Evolutionary conservation across 2,888 invertebrate species (phyloP).

Genomic region (Carpatolechia fugitivella): DNA sequence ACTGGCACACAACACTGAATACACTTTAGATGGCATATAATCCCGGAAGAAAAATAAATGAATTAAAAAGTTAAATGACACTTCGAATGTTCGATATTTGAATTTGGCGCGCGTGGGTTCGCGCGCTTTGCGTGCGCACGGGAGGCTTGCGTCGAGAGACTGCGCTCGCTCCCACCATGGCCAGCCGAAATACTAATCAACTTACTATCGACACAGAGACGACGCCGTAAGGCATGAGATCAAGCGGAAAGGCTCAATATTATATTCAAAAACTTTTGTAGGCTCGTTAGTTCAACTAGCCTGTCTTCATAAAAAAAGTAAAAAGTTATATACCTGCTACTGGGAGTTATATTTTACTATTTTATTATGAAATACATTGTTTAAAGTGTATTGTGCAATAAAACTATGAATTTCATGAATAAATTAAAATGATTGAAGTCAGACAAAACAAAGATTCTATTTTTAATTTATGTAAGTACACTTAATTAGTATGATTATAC

Average conservation of each 20-base stretch:
- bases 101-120: conserved; percentile 49
- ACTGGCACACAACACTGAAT: conserved; percentile 63
- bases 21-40: conserved; percentile 42
- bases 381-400: neutral
- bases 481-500: neutral
- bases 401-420: conserved; percentile 3
- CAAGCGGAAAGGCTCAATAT: conserved; percentile 33
- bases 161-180: conserved; percentile 68
- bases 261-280: too few species aligned
- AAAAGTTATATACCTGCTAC: too few species aligned
- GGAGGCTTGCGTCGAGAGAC: conserved; percentile 69
- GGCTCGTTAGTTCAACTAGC: too few species aligned
- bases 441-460: neutral
- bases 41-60: conserved; percentile 5
- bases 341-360: too few species aligned
- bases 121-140: conserved; percentile 60
- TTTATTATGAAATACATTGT: neutral
- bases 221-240: conserved; percentile 40
- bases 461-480: neutral
- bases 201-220: conserved; percentile 68
- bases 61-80: neutral
- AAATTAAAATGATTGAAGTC: neutral
- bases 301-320: too few species aligned
- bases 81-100: conserved; percentile 35
- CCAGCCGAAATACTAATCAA: conserved; percentile 72